phyloP scores from a whole-genome alignment of 2,797 vertebrate species.

The Darevskia nairensis region DNA sequence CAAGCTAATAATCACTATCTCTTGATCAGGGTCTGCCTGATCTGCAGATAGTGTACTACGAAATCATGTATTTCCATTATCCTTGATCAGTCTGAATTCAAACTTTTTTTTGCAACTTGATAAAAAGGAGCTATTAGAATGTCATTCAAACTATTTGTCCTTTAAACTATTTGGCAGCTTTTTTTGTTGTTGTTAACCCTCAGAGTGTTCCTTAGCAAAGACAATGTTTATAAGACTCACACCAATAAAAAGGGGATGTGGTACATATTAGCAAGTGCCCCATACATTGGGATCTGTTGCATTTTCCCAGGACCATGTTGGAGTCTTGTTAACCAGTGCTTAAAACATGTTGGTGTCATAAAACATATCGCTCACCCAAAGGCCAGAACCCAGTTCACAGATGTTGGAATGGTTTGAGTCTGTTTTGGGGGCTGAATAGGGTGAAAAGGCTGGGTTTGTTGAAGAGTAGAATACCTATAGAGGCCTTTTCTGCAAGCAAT shows the following conservation, averaged over 20 bases:
- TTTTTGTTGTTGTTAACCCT: constrained; percentile 25
- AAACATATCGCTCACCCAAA: constrained; percentile 80
- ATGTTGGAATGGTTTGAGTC: constrained; percentile 87
- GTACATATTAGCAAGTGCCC: constrained; percentile 31
- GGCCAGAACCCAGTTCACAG: constrained; percentile 84
- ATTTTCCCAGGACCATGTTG: constrained; percentile 51
- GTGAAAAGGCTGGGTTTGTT: constrained; percentile 82
- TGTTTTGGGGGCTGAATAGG: constrained; percentile 81
- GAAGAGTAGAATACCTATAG: constrained; percentile 80
- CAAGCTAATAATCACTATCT: not conserved
- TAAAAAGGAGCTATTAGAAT: not conserved
- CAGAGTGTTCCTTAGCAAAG: constrained; percentile 28
- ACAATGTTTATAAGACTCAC: not conserved
- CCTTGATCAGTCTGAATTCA: not conserved
- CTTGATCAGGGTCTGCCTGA: not conserved
- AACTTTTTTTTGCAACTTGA: not conserved
- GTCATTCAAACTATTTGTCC: not conserved
- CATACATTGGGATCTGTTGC: constrained; percentile 48
- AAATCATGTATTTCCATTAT: not conserved
- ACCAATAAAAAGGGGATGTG: not conserved
- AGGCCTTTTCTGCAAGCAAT: constrained; percentile 83
- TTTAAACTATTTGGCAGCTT: constrained; percentile 27
- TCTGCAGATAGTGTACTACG: not conserved
- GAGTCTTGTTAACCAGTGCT: constrained; percentile 59
- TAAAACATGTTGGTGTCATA: constrained; percentile 65